Evolutionary conservation across 2,797 vertebrate species (phyloP).

Genomic region (Manis javanica): DNA sequence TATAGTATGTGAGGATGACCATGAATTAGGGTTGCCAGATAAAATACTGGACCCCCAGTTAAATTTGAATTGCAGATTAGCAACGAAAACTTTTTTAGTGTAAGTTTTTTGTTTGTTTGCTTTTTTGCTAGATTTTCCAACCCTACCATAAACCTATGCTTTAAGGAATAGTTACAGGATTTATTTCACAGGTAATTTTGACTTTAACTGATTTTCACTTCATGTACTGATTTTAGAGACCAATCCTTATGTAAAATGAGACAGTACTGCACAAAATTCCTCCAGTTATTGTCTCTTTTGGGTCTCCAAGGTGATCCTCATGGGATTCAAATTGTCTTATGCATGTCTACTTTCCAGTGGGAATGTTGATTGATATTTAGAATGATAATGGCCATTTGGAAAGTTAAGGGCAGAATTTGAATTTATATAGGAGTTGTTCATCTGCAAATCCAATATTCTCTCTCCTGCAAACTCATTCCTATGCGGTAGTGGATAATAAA

Average conservation of each 20-base stretch:
- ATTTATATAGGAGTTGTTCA: not conserved
- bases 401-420: not conserved
- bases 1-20: not conserved
- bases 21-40: not conserved
- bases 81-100: not conserved
- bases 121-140: not conserved
- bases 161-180: not conserved
- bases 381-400: not conserved
- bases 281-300: not conserved
- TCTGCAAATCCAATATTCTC: not conserved
- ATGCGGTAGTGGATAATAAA: not conserved
- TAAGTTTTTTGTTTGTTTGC: not conserved
- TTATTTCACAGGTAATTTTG: not conserved
- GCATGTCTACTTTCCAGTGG: not conserved
- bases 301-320: not conserved
- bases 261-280: not conserved
- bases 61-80: not conserved
- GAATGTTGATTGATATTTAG: not conserved
- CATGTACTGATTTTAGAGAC: not conserved
- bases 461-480: not conserved
- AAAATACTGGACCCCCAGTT: not conserved
- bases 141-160: not conserved
- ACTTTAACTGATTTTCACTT: conserved; percentile 4
- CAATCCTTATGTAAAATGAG: not conserved
- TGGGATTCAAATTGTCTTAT: not conserved